These are phyloP conservation scores for Odontocolon sp. DNA, from an alignment of 2,888 invertebrate genomes.

Conservation along the genomic window DNA sequence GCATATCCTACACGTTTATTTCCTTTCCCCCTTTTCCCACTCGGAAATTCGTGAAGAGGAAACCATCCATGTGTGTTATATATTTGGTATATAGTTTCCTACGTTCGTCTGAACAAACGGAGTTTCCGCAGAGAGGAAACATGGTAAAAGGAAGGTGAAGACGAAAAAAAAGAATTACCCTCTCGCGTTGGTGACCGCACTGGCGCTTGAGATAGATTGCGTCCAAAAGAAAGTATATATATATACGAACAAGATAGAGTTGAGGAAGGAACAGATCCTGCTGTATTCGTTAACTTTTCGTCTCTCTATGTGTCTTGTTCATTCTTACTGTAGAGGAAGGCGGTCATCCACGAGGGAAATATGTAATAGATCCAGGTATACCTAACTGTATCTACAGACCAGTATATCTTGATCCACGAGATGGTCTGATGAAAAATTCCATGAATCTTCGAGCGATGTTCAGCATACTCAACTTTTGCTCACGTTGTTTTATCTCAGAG, in stretches of 20 bases:
- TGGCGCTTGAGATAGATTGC: constrained; percentile 42
- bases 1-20: too few species aligned
- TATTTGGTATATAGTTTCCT: background rate
- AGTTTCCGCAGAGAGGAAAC: background rate
- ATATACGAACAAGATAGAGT: constrained; percentile 39
- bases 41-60: constrained; percentile 1
- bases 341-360: constrained; percentile 56
- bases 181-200: constrained; percentile 28
- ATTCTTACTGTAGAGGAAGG: background rate
- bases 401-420: constrained; percentile 47
- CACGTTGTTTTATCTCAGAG: background rate
- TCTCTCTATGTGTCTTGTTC: background rate
- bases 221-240: constrained; percentile 22
- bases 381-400: constrained; percentile 19
- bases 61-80: background rate
- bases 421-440: constrained; percentile 57
- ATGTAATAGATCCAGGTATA: constrained; percentile 48
- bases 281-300: constrained; percentile 54
- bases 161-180: background rate
- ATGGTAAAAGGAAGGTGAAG: background rate
- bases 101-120: constrained; percentile 8
- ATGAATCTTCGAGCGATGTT: constrained; percentile 53
- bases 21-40: background rate
- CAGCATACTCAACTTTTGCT: background rate
- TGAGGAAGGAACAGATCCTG: background rate